Evolutionary conservation across 2,797 vertebrate species (phyloP), one percentile per base, ranked within the genome.

Genomic region (Echeneis naucrates): DNA sequence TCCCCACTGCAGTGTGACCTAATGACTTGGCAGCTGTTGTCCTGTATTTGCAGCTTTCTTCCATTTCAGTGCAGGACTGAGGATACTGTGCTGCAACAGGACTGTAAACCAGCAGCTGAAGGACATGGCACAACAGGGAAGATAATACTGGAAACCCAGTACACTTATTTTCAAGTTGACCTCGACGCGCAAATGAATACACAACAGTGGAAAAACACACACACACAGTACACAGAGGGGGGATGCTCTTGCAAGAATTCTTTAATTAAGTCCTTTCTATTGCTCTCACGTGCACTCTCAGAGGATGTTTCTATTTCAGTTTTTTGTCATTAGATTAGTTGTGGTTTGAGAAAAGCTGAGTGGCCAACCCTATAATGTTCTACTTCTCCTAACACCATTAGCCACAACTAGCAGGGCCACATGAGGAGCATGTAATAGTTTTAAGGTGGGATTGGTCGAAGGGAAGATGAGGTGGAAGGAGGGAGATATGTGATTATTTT

Each of bases 1-100:
- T 82, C 78, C 33, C 68, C 82, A 66, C 83, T 88, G 77, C 77
- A 67, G 77, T 72, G 70, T 77, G 82, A 91, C 87, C 87, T 84
- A 78, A 84, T 78, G 77, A 73, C 80, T 89, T 86, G 84, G 85
- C 88, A 88, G 85, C 85, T 75, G 82, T 81, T 66, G 62, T 70
- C 51, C 78, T 87, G 84, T 56, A 78, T 82, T 87, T 81, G 89
- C 86, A 83, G 47, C 82, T 80, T 83, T 79, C 52, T 60, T 59
- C 79, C 68, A 72, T 85, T 79, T 70, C 56, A 61, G 72, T 73
- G 80, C 54, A 59, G 58, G 45, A 75, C 56, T 44, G 37, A 60
- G 50, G 42, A 48, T 44, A 38, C 63, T 8, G 74, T 37, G 69
- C 73, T 48, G 56, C 65, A 79, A 66, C 5, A 53, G 21, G 55